A percentile compares a stretch with the other conserved stretches of the same genome.
phyloP scores from a whole-genome alignment of 1,140 invertebrate genomes.

The Amyelois transitella region DNA sequence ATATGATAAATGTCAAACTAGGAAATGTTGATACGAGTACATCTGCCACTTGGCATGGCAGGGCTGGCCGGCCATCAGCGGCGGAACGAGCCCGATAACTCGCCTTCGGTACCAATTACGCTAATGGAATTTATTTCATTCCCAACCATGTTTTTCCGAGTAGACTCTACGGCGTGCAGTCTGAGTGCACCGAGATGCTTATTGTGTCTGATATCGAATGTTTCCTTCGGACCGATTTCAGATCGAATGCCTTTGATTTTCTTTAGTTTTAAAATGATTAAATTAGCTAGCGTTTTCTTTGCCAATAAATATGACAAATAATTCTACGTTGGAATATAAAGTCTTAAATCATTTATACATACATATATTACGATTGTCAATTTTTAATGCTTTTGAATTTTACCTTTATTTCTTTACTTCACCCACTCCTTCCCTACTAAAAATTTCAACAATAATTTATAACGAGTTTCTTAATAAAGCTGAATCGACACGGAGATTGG shows the following conservation, averaged over 20 bases:
- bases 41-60: neutral
- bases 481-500: neutral
- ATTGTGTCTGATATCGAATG: neutral
- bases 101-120: conserved; percentile 53
- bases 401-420: too few relatives aligned
- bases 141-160: conserved; percentile 40
- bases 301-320: too few relatives aligned
- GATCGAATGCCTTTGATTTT: neutral
- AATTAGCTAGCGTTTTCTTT: neutral
- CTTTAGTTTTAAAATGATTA: neutral
- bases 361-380: too few relatives aligned
- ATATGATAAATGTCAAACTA: neutral
- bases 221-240: too few relatives aligned
- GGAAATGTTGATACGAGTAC: neutral
- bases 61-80: conserved; percentile 4
- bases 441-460: conserved; percentile 5
- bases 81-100: conserved; percentile 32
- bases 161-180: conserved; percentile 19
- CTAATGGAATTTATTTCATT: conserved; percentile 69
- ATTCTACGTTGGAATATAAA: too few relatives aligned
- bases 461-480: neutral
- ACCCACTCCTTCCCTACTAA: neutral
- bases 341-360: neutral
- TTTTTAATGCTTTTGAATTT: too few relatives aligned
- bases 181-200: conserved; percentile 17